These are phyloP conservation scores for Reinhardtius hippoglossoides DNA, from an alignment of 2,113 vertebrate genomes.

Conservation along the genomic window DNA sequence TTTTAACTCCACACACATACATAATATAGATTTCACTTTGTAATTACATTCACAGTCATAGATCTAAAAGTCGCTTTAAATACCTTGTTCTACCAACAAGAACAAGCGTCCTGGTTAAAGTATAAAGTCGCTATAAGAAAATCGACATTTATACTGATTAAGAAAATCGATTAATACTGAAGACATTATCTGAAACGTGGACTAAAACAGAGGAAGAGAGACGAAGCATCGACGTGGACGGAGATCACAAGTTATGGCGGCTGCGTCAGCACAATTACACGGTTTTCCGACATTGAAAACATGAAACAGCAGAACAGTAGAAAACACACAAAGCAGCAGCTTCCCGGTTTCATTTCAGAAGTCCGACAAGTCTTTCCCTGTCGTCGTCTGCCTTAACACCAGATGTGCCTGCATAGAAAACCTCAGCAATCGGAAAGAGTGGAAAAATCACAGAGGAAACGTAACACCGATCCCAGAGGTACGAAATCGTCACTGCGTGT, in stretches of 20 bases:
- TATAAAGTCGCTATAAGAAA: slow-evolving; percentile 67
- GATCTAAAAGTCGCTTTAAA: slow-evolving; percentile 44
- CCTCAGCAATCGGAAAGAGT: slow-evolving; percentile 13
- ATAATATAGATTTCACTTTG: slow-evolving; percentile 53
- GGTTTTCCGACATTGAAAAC: slow-evolving; percentile 11
- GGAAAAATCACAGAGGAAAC: not conserved
- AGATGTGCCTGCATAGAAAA: slow-evolving; percentile 68
- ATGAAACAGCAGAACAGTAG: slow-evolving; percentile 37
- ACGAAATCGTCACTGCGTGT: slow-evolving; percentile 2
- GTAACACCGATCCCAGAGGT: slow-evolving; percentile 21
- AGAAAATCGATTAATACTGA: slow-evolving; percentile 44
- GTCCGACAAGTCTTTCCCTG: not conserved
- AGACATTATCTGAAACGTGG: slow-evolving; percentile 29
- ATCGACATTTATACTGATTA: slow-evolving; percentile 12
- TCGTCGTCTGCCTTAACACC: slow-evolving; percentile 20
- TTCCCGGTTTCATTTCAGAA: slow-evolving; percentile 32
- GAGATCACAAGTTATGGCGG: slow-evolving; percentile 27
- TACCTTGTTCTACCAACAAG: slow-evolving; percentile 31
- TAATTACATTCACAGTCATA: slow-evolving; percentile 79
- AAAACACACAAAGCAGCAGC: slow-evolving; percentile 60
- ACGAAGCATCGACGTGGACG: slow-evolving; percentile 27
- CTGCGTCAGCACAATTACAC: slow-evolving; percentile 21
- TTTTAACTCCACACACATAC: slow-evolving; percentile 53
- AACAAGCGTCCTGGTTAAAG: slow-evolving; percentile 45
- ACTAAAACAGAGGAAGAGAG: slow-evolving; percentile 27